Evolutionary conservation across 2,797 vertebrate species (phyloP).

Genomic region (Heterohyrax brucei): DNA sequence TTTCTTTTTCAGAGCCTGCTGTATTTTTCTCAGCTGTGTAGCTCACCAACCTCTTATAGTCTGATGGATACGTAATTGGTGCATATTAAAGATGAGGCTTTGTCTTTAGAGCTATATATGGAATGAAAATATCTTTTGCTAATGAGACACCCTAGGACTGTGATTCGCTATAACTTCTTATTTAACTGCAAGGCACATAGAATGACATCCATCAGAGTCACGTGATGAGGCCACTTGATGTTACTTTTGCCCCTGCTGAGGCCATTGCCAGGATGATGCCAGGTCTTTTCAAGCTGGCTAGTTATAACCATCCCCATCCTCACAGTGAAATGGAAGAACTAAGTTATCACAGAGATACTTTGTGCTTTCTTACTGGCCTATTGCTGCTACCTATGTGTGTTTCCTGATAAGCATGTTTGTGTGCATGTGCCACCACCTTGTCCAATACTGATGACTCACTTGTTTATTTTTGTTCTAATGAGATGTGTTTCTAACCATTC

Average conservation of each 20-base stretch:
- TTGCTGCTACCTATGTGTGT: background rate
- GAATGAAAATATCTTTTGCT: background rate
- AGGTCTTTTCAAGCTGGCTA: background rate
- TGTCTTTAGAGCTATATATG: background rate
- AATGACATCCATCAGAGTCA: background rate
- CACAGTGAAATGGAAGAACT: background rate
- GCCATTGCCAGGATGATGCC: background rate
- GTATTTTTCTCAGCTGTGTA: background rate
- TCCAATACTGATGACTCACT: slow-evolving; percentile 71
- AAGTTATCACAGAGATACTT: background rate
- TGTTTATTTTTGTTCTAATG: slow-evolving; percentile 56
- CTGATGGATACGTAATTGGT: background rate
- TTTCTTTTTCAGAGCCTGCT: background rate
- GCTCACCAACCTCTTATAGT: background rate
- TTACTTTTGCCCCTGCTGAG: background rate
- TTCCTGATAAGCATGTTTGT: background rate
- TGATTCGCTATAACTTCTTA: background rate
- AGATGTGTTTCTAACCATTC: slow-evolving; percentile 39
- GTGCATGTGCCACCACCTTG: slow-evolving; percentile 14
- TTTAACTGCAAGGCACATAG: background rate
- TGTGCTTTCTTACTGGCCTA: background rate
- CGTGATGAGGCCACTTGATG: background rate
- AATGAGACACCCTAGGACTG: background rate
- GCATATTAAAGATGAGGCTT: background rate
- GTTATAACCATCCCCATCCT: background rate